Evolutionary conservation across 2,888 invertebrate genomes (phyloP).

Genomic region (Synergus itoensis): DNA sequence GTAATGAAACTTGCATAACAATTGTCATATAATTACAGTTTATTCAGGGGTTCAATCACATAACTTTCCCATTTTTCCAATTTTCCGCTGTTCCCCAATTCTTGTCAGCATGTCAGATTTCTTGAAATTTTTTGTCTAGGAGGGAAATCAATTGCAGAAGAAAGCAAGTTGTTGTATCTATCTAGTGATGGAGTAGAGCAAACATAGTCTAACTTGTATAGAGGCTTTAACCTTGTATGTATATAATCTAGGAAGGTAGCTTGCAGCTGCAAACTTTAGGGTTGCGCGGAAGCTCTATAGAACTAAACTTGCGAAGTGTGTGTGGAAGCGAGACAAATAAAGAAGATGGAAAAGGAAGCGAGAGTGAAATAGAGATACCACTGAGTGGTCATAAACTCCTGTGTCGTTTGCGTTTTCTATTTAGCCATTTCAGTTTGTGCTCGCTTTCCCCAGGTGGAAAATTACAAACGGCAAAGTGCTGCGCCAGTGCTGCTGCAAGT

Average conservation of each 20-base stretch:
- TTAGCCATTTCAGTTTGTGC: slow-evolving; percentile 71
- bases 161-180: not conserved
- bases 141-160: not conserved
- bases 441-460: too few species aligned
- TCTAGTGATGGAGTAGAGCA: not conserved
- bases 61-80: too few species aligned
- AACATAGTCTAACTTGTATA: not conserved
- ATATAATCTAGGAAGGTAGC: not conserved
- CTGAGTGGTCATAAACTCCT: slow-evolving; percentile 72
- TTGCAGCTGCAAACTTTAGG: slow-evolving; percentile 49
- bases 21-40: not conserved
- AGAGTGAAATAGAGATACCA: slow-evolving; percentile 57
- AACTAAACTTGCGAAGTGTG: slow-evolving; percentile 46
- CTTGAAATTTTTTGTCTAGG: too few species aligned
- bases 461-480: too few species aligned
- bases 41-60: too few species aligned
- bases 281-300: slow-evolving; percentile 43
- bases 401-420: slow-evolving; percentile 75
- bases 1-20: too few species aligned
- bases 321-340: slow-evolving; percentile 43
- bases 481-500: too few species aligned
- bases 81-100: too few species aligned
- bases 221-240: slow-evolving; percentile 12
- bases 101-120: too few species aligned
- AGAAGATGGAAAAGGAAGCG: slow-evolving; percentile 53